Evolutionary conservation across 2,888 invertebrate species (phyloP), one percentile per base, ranked within the genome.

Genomic region (Syrphus vitripennis): DNA sequence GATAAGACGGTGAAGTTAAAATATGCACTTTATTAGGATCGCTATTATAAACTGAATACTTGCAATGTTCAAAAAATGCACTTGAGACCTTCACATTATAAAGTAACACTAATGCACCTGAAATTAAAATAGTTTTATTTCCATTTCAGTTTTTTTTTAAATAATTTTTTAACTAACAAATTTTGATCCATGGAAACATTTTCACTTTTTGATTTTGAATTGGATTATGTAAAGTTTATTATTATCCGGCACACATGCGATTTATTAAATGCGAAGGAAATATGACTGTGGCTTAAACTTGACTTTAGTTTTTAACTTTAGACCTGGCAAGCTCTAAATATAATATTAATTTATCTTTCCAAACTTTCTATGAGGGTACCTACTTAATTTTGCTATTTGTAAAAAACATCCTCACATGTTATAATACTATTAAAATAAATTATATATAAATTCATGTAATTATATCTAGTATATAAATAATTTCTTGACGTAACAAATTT

Each of bases 271-370:
- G 5, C 31, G 9, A 5, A 31, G 12, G 10, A 34, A 34, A 34
- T 10, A 10, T 34, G 3, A 21, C 5, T 19, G 10, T 21, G 19
- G 2, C 6, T 24, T 0, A 7, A 53, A 26, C 1, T 16, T 10
- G 16, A 55, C 16, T 16, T 55, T 0, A 29, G 29, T 16, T 3
- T 50, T 0, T 14, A 55, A 29, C 29, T 55, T 29, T 29, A 55
- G 16, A 55, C 55, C 55, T 55, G 29, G 26, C 16, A 10, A 29
- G 55, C 55, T 55, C 93, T 94, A 70, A 95, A 93, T 87, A 95
- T 95, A 88, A 94, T n/a, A n/a, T 93, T 5, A 63, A 24, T 70
- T 50, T 50, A 2, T 40, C n/a, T 26, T 7, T 50, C 26, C 2
- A 7, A 50, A 50, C 1, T 50, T 7, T 50, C 1, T 26, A 3